A percentile compares a stretch with the other conserved stretches of the same genome.
Conservation (phyloP, 2,888 invertebrate genomes). For the Drosophila prostipennis region DNA sequence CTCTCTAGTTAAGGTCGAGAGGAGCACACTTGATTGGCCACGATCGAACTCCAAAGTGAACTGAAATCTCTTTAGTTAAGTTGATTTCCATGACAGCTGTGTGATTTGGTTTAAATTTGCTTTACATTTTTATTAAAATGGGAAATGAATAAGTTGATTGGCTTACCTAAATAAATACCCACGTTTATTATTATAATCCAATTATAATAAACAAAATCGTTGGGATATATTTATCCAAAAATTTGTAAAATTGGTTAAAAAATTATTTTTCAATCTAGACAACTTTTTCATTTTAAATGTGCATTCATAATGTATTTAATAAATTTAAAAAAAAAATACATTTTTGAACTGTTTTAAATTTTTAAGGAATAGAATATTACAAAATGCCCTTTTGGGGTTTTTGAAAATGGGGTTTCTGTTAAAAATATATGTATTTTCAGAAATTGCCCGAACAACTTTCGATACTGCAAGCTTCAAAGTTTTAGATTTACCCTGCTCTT, state of each 20-base stretch:
- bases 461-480: not conserved
- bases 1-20: constrained; percentile 19
- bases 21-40: constrained; percentile 25
- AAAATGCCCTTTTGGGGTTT: no score
- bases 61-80: constrained; percentile 17
- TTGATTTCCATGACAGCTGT: constrained; percentile 26
- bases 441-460: not conserved
- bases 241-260: not conserved
- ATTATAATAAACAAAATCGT: not conserved
- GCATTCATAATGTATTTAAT: no score
- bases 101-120: constrained; percentile 14
- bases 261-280: no score
- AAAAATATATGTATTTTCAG: no score
- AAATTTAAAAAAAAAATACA: no score
- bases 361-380: no score
- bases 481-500: not conserved
- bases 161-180: constrained; percentile 14
- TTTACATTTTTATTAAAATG: constrained; percentile 7
- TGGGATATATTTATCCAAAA: not conserved
- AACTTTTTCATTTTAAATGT: no score
- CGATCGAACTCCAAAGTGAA: constrained; percentile 11
- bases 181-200: not conserved
- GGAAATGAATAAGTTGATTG: constrained; percentile 11
- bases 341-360: no score
- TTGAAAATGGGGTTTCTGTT: no score